Percentiles rank a stretch among this genome's conserved stretches.
Evolutionary conservation across 2,888 invertebrate genomes (phyloP).

Genomic region (Fragum whitleyi): DNA sequence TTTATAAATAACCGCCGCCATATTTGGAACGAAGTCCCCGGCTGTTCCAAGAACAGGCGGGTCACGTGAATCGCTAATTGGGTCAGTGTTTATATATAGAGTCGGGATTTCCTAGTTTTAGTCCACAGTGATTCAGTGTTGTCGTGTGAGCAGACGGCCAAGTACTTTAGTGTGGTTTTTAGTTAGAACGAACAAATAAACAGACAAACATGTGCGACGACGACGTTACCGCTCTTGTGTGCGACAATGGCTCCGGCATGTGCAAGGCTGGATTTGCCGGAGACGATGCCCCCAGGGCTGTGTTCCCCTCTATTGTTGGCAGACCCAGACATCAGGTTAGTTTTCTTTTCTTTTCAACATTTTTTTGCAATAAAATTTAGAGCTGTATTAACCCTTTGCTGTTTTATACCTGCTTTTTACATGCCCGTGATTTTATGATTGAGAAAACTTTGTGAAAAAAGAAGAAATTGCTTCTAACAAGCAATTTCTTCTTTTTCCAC

Average conservation of each 20-base stretch:
- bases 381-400: too few species aligned
- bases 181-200: not conserved
- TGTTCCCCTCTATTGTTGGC: not conserved
- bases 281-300: slow-evolving; percentile 4
- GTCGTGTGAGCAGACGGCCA: not conserved
- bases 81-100: slow-evolving; percentile 24
- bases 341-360: not conserved
- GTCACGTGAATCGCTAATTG: slow-evolving; percentile 21
- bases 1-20: slow-evolving; percentile 21
- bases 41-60: slow-evolving; percentile 11
- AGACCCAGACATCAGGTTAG: slow-evolving; percentile 1
- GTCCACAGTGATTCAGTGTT: slow-evolving; percentile 2
- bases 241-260: slow-evolving; percentile 4
- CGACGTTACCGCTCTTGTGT: slow-evolving; percentile 2
- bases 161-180: not conserved
- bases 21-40: slow-evolving; percentile 6
- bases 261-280: slow-evolving; percentile 4
- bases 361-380: too few species aligned
- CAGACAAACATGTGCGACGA: slow-evolving; percentile 3
- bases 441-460: too few species aligned
- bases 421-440: too few species aligned
- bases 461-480: too few species aligned
- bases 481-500: too few species aligned
- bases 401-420: too few species aligned
- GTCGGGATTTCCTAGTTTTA: not conserved